Base-by-base conservation (phyloP, 2,888 invertebrate genomes). In the Eulithis prunata region DNA sequence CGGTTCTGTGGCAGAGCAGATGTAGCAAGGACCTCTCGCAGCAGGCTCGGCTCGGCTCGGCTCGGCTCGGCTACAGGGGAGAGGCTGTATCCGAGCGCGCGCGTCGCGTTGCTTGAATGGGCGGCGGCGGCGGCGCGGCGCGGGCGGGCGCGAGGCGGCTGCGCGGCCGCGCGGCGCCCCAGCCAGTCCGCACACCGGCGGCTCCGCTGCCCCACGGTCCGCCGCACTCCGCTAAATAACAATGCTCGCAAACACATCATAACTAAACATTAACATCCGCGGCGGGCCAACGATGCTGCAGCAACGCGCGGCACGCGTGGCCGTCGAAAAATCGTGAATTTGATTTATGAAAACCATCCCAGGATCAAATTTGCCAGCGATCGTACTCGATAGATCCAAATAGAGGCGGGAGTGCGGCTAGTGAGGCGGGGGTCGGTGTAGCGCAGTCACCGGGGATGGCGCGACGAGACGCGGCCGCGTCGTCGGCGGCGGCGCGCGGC, bases 161-260 rank as follows among this genome's bases (percentile, higher is more conserved):
- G 88, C 87, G 88, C 85, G 86, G 82, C 84, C 77, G 78, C 79
- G 79, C 78, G 79, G 80, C 78, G 79, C 77, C 85, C 86, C 85
- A 86, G 90, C 87, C 91, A 92, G 92, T 92, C 92, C 92, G 91
- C 92, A 91, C 90, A 90, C 91, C 92, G 91, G 92, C 92, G 92
- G 92, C 92, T 89, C 90, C 91, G 91, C 92, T 91, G 92, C 91
- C 91, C 91, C 91, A 92, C 91, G 91, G 90, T 89, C 90, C 90
- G 90, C 91, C 91, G 91, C 91, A 90, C 90, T 90, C 91, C 90
- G 90, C 89, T 88, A 81, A 86, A 90, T 90, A 91, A 92, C 91
- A 92, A 92, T 92, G 91, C 90, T 89, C 87, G 88, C 86, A 88
- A 86, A 87, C 91, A 88, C 88, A 82, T 87, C 89, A 88, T 89